A percentile compares a stretch with the other conserved stretches of the same genome.
Evolutionary conservation across 2,113 vertebrate species (phyloP).

Genomic region (Prionailurus bengalensis): DNA sequence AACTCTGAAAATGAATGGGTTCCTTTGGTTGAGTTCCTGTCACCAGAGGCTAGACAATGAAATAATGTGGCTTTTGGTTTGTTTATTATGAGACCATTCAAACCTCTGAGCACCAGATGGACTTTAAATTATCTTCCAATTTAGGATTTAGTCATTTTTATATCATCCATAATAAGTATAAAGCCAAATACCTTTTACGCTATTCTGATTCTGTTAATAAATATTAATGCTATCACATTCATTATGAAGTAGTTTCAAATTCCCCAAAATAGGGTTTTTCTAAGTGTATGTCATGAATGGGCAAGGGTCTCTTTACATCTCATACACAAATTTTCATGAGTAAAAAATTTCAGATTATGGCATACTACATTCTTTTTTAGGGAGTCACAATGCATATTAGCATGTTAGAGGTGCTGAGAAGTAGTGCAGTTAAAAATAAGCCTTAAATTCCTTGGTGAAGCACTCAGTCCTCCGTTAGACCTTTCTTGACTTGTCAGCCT

Average conservation of each 20-base stretch:
- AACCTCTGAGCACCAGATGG: background rate
- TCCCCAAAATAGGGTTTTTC: background rate
- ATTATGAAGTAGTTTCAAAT: background rate
- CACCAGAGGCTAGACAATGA: background rate
- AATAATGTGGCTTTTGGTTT: background rate
- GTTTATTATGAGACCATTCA: background rate
- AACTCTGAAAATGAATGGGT: background rate
- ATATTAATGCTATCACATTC: background rate
- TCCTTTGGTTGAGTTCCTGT: background rate
- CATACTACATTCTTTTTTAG: background rate
- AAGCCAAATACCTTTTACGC: background rate
- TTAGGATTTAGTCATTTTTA: conserved; percentile 37
- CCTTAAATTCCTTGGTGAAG: background rate
- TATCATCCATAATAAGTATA: background rate
- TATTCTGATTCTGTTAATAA: background rate
- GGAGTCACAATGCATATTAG: background rate
- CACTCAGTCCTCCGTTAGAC: background rate
- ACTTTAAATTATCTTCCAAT: background rate
- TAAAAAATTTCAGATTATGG: background rate
- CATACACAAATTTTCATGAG: background rate
- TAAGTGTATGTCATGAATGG: background rate
- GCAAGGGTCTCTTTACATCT: background rate
- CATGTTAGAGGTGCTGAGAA: conserved; percentile 42
- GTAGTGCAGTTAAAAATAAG: background rate
- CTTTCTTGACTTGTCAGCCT: background rate